These are phyloP conservation scores for Ypsolopha scabrella DNA, from an alignment of 2,888 invertebrate species.

Conservation along the genomic window DNA sequence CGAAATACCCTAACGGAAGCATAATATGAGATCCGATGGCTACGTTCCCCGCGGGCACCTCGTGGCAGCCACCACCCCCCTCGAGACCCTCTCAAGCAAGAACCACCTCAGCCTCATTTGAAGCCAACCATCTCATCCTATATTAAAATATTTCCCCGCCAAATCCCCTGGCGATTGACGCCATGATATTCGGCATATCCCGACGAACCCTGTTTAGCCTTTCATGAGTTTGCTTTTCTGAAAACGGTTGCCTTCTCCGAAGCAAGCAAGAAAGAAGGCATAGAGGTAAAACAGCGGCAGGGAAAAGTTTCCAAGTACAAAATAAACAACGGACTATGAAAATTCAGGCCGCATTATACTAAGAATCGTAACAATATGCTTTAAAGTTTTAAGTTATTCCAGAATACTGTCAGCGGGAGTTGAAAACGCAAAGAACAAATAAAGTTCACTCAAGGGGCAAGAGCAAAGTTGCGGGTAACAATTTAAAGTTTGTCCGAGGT, in stretches of 20 bases:
- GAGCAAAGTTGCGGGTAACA: slow-evolving; percentile 49
- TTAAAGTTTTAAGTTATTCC: slow-evolving; percentile 7
- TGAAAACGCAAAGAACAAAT: slow-evolving; percentile 42
- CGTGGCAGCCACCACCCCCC: slow-evolving; percentile 4
- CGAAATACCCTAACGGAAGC: slow-evolving; percentile 31
- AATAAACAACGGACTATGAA: slow-evolving; percentile 2
- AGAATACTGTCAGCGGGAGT: slow-evolving; percentile 33
- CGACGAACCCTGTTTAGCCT: slow-evolving; percentile 12
- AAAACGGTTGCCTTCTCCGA: background rate
- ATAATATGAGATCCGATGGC: slow-evolving; percentile 41
- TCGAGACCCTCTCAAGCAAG: slow-evolving; percentile 4
- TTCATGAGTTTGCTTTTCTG: slow-evolving; percentile 12
- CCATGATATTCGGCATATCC: slow-evolving; percentile 11
- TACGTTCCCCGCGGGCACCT: slow-evolving; percentile 2
- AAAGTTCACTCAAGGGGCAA: slow-evolving; percentile 46
- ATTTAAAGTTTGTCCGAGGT: slow-evolving; percentile 55
- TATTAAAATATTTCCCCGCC: slow-evolving; percentile 30
- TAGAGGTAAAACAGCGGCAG: background rate
- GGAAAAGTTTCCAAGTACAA: background rate
- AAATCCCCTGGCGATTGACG: slow-evolving; percentile 19
- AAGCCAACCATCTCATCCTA: slow-evolving; percentile 21
- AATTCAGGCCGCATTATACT: slow-evolving; percentile 5
- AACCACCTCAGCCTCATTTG: slow-evolving; percentile 14
- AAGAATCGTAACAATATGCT: slow-evolving; percentile 9
- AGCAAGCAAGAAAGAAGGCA: background rate